Conservation (phyloP, 1,140 invertebrate species). For the Neodiprion pinetum region DNA sequence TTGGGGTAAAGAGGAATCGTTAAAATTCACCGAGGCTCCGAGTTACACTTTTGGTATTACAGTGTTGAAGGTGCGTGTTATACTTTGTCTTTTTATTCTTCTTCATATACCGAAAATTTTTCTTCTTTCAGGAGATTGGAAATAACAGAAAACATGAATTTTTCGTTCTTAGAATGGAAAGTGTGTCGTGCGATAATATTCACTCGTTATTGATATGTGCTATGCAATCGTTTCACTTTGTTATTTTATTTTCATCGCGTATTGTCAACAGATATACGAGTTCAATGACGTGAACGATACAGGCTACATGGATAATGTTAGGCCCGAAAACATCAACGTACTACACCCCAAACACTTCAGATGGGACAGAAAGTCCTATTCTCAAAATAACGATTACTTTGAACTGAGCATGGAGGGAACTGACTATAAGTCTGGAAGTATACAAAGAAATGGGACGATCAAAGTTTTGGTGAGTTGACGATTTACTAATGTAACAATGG, state of each 20-base stretch:
- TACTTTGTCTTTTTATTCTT: slow-evolving; percentile 17
- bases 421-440: slow-evolving; percentile 42
- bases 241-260: neutral
- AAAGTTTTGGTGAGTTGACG: slow-evolving; percentile 47
- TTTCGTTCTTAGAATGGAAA: too few relatives aligned
- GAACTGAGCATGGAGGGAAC: slow-evolving; percentile 57
- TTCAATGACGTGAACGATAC: slow-evolving; percentile 65
- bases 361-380: slow-evolving; percentile 51
- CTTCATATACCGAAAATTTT: slow-evolving; percentile 15
- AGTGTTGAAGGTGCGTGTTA: slow-evolving; percentile 62
- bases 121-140: slow-evolving; percentile 9
- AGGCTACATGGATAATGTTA: slow-evolving; percentile 50
- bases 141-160: too few relatives aligned
- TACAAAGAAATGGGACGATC: slow-evolving; percentile 48
- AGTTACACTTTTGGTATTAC: slow-evolving; percentile 63
- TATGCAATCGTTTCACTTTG: neutral
- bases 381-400: slow-evolving; percentile 46
- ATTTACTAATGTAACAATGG: slow-evolving; percentile 21
- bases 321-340: slow-evolving; percentile 37
- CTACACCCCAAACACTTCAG: slow-evolving; percentile 49
- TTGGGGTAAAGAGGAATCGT: slow-evolving; percentile 38
- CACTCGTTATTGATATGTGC: too few relatives aligned
- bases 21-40: slow-evolving; percentile 58
- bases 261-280: slow-evolving; percentile 61
- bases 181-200: too few relatives aligned